Percentiles rank a stretch among this genome's conserved stretches.
Evolutionary conservation across 2,888 invertebrate genomes (phyloP).

Genomic region (Apodemia zela): DNA sequence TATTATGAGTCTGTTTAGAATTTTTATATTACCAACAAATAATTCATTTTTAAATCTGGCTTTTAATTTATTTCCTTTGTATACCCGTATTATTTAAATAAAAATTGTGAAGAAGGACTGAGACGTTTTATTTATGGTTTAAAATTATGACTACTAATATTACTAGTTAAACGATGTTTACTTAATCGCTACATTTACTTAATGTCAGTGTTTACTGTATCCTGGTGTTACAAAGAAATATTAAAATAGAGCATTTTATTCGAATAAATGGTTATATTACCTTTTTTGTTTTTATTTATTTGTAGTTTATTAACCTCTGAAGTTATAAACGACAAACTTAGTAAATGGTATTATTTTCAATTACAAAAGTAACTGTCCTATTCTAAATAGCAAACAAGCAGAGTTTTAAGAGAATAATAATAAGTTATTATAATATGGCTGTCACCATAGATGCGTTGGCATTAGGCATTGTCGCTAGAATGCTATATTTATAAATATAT

Average conservation of each 20-base stretch:
- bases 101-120: constrained; percentile 70
- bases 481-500: too few species aligned
- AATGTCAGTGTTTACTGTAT: constrained; percentile 67
- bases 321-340: neutral
- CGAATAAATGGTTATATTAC: constrained; percentile 76
- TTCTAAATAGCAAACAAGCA: too few species aligned
- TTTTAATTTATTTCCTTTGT: constrained; percentile 79
- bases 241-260: constrained; percentile 75
- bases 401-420: too few species aligned
- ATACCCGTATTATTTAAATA: constrained; percentile 79
- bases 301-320: neutral
- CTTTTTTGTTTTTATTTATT: constrained; percentile 50
- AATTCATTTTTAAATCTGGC: constrained; percentile 73
- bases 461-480: too few species aligned
- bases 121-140: constrained; percentile 71
- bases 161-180: constrained; percentile 53
- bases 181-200: constrained; percentile 63
- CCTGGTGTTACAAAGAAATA: constrained; percentile 78
- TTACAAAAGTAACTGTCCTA: too few species aligned
- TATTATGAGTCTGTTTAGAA: constrained; percentile 77
- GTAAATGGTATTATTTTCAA: too few species aligned
- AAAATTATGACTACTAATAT: constrained; percentile 52
- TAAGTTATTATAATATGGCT: too few species aligned
- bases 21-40: constrained; percentile 80
- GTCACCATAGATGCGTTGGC: too few species aligned